These are phyloP conservation scores for Nezara viridula DNA, from an alignment of 2,888 invertebrate species.

Conservation along the genomic window DNA sequence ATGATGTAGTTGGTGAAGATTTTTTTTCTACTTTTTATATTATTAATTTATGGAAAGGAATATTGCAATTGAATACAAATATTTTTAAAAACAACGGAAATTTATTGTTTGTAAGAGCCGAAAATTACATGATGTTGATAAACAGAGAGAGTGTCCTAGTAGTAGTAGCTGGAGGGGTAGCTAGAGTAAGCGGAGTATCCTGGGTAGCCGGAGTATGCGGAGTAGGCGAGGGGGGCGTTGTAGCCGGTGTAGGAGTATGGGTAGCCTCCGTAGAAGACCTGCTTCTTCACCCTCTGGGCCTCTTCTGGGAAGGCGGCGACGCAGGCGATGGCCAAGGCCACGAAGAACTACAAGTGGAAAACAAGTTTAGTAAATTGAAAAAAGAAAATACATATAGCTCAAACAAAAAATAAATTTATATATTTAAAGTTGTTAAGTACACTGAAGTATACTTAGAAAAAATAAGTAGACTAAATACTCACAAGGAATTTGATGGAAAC, in stretches of 20 bases:
- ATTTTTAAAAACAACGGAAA: neutral
- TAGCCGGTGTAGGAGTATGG: constrained; percentile 61
- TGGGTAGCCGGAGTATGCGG: constrained; percentile 62
- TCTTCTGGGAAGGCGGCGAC: constrained; percentile 58
- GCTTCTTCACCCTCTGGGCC: constrained; percentile 62
- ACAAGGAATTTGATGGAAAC: constrained; percentile 61
- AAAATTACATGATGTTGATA: neutral
- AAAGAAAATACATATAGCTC: neutral
- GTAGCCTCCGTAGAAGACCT: constrained; percentile 61
- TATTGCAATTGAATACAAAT: neutral
- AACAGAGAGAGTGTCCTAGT: neutral
- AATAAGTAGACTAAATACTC: constrained; percentile 28
- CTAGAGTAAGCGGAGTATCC: constrained; percentile 25
- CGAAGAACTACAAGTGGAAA: neutral
- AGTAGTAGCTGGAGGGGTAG: constrained; percentile 42
- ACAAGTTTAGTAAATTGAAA: neutral
- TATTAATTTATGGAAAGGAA: too few relatives aligned
- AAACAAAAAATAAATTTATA: too few relatives aligned
- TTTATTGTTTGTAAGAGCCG: constrained; percentile 35
- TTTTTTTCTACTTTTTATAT: too few relatives aligned
- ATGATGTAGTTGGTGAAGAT: too few relatives aligned
- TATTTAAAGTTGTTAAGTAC: too few relatives aligned
- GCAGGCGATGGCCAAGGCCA: constrained; percentile 52
- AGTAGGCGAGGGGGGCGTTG: constrained; percentile 58
- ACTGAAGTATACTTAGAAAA: too few relatives aligned